Evolutionary conservation across 2,888 invertebrate genomes (phyloP), one percentile per base, ranked within the genome.

Genomic region (Marasmarcha lunaedactyla): DNA sequence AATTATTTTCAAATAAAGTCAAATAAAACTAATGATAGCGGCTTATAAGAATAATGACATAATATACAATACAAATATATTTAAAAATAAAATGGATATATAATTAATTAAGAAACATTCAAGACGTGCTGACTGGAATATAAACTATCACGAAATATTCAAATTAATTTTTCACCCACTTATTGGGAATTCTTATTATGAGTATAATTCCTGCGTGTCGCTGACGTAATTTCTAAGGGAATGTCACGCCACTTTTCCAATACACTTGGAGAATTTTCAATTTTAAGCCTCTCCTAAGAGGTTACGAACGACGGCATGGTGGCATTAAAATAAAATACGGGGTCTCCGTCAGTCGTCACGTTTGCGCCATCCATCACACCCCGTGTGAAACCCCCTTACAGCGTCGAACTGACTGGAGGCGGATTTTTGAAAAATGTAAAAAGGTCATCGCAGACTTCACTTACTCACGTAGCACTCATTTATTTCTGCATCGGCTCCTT

Each of bases 391-490:
- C 62, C 64, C 59, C 57, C 58, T 57, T 57, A 53, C 55, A 60
- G 54, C 59, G 57, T 55, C 57, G 51, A 37, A 78, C 68, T 71
- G 76, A 78, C 69, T 76, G 67, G 63, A 49, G 54, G 64, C 64
- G 74, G 74, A 74, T 77, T 81, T 81, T 79, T 78, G 73, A 83
- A 81, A 83, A 81, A 81, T 83, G 78, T 73, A 71, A 78, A 83
- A 77, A 77, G 74, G 71, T 71, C 79, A 68, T 59, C 57, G 48
- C 58, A 60, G 63, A 55, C 67, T 58, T 63, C 81, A 30, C 30
- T 30, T 30, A 30, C 30, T 30, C 34, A 77, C 81, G 81, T 76
- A 61, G 49, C 50, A 52, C 63, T 65, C 79, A 77, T 81, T 78
- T 73, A 76, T 81, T 68, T 60, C 63, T 48, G 49, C 56, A 67